Conservation (phyloP, 2,888 invertebrate genomes). For the Athalia cordata region DNA sequence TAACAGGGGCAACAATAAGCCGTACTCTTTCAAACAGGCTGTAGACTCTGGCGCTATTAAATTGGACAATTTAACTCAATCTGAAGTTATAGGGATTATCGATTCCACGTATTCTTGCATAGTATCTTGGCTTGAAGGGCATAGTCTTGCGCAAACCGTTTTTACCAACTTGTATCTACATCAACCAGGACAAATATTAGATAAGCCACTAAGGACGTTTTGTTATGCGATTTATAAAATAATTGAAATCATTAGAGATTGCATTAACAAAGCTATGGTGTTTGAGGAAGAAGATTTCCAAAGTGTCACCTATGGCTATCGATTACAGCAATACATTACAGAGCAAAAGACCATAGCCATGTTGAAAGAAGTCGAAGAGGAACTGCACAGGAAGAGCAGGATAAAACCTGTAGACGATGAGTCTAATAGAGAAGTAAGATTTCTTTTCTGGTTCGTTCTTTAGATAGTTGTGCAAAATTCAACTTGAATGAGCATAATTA, state of each 20-base stretch:
- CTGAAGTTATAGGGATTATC: conserved; percentile 93
- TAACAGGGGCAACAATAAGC: conserved; percentile 89
- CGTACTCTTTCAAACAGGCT: conserved; percentile 91
- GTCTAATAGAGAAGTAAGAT: conserved; percentile 72
- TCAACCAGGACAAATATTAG: conserved; percentile 89
- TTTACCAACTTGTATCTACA: conserved; percentile 97
- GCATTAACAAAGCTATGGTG: conserved; percentile 90
- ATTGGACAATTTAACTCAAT: conserved; percentile 83
- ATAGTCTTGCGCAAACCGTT: conserved; percentile 96
- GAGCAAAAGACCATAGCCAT: conserved; percentile 87
- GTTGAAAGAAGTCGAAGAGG: conserved; percentile 94
- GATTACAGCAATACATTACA: conserved; percentile 87
- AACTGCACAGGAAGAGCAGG: conserved; percentile 83
- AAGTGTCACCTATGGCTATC: conserved; percentile 92
- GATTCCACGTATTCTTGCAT: conserved; percentile 95
- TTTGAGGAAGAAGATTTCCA: conserved; percentile 98
- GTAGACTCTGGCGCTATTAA: conserved; percentile 87
- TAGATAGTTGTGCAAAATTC: background rate
- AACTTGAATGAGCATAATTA: background rate
- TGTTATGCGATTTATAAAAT: conserved; percentile 92
- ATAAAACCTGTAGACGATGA: conserved; percentile 75
- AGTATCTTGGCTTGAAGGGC: conserved; percentile 98
- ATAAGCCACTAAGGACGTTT: conserved; percentile 89
- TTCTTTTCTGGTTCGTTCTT: conserved; percentile 20
- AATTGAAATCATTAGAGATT: conserved; percentile 91